Conservation (phyloP, 2,888 invertebrate genomes). For the Silvanus unidentatus region DNA sequence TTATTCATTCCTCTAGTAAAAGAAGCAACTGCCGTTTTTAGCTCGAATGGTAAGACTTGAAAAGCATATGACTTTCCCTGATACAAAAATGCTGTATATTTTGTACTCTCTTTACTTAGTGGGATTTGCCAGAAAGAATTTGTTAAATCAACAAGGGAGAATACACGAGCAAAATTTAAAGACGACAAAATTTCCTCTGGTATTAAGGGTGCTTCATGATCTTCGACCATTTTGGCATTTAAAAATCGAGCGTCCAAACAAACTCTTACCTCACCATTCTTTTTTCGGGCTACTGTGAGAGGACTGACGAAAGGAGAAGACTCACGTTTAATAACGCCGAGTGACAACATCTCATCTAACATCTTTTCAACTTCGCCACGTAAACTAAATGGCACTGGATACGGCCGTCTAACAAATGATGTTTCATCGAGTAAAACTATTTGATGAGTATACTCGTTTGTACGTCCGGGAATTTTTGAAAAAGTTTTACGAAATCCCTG, state of each 20-base stretch:
- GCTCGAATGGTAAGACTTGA: no score
- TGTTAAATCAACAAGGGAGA: no score
- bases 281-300: conserved; percentile 28
- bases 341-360: conserved; percentile 27
- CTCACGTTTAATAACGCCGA: conserved; percentile 30
- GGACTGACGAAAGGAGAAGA: conserved; percentile 32
- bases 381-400: conserved; percentile 30
- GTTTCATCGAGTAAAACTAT: conserved; percentile 21
- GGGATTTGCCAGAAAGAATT: no score
- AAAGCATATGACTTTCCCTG: no score
- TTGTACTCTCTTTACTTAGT: no score
- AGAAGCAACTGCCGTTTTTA: no score
- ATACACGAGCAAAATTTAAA: conserved; percentile 5
- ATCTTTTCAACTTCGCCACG: conserved; percentile 24
- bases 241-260: conserved; percentile 32
- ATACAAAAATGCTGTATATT: no score
- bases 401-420: conserved; percentile 23
- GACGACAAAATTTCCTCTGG: conserved; percentile 18
- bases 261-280: conserved; percentile 28
- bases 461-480: conserved; percentile 18
- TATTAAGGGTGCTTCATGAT: conserved; percentile 24
- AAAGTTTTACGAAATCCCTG: no score
- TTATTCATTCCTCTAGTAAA: no score
- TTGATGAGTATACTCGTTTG: conserved; percentile 22
- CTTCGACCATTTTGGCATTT: conserved; percentile 29